A percentile compares a stretch with the other conserved stretches of the same genome.
These are phyloP conservation scores for Geopemphigus sp. DNA, from an alignment of 1,140 invertebrate genomes.

Conservation along the genomic window DNA sequence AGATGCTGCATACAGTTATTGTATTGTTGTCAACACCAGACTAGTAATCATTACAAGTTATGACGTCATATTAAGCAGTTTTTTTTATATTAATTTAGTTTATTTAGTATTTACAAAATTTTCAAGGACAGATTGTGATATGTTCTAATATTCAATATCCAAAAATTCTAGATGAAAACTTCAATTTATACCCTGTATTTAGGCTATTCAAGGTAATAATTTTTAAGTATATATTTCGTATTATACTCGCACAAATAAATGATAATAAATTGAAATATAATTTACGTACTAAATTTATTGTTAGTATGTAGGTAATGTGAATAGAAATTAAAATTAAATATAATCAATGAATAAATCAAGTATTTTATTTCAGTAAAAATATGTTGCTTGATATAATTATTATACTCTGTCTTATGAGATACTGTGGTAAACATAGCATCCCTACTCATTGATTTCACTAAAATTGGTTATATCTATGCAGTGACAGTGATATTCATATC, in stretches of 20 bases:
- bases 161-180: constrained; percentile 7
- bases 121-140: constrained; percentile 1
- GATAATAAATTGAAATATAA: neutral
- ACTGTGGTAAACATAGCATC: too few species aligned
- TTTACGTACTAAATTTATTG: neutral
- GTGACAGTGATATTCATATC: too few species aligned
- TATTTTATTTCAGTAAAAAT: neutral
- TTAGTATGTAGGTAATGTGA: neutral
- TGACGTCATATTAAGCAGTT: constrained; percentile 1
- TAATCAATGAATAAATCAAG: neutral
- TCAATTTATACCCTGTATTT: neutral
- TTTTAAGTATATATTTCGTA: constrained; percentile 5
- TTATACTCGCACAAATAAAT: neutral
- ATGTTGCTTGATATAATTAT: neutral
- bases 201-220: constrained; percentile 16
- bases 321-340: neutral
- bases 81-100: constrained; percentile 12
- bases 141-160: neutral
- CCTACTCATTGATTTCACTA: too few species aligned
- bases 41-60: constrained; percentile 25
- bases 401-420: too few species aligned
- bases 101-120: constrained; percentile 1
- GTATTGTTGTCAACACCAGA: constrained; percentile 7
- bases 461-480: too few species aligned
- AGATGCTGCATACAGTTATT: constrained; percentile 10